Evolutionary conservation across 1,140 invertebrate genomes (phyloP).

Genomic region (Leptinotarsa lineolata): DNA sequence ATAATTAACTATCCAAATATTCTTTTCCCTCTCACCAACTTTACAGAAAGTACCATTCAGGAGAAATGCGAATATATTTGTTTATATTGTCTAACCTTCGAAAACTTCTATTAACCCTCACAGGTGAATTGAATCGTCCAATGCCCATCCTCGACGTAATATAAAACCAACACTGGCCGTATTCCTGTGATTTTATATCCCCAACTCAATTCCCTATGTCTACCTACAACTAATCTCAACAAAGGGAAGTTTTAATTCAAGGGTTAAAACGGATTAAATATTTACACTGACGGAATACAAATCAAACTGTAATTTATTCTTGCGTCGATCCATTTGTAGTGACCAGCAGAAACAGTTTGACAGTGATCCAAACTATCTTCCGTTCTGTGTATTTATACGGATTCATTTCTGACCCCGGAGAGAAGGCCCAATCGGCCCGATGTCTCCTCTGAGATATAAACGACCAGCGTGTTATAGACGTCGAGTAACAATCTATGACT

Average conservation of each 20-base stretch:
- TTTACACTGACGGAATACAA: conserved; percentile 29
- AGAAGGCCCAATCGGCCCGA: conserved; percentile 9
- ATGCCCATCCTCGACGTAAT: background rate
- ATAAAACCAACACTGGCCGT: conserved; percentile 5
- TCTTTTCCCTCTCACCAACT: no score
- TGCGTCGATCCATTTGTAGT: conserved; percentile 10
- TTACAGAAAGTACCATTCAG: no score
- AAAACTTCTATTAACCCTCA: background rate
- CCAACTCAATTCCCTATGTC: background rate
- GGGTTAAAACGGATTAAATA: conserved; percentile 24
- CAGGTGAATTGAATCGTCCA: background rate
- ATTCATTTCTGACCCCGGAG: background rate
- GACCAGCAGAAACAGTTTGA: conserved; percentile 13
- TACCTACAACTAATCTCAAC: conserved; percentile 18
- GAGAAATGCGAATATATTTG: no score
- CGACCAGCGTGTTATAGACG: background rate
- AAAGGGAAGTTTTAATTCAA: conserved; percentile 22
- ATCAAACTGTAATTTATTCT: conserved; percentile 30
- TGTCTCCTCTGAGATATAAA: conserved; percentile 10
- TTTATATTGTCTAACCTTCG: background rate
- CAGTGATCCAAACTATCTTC: conserved; percentile 9
- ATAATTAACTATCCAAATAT: no score
- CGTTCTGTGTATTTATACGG: conserved; percentile 5
- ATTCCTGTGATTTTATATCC: conserved; percentile 4
- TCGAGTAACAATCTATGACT: conserved; percentile 14